Percentiles rank a stretch among this genome's conserved stretches.
Evolutionary conservation across 2,888 invertebrate species (phyloP).

Genomic region (Rhyacophila evoluta): DNA sequence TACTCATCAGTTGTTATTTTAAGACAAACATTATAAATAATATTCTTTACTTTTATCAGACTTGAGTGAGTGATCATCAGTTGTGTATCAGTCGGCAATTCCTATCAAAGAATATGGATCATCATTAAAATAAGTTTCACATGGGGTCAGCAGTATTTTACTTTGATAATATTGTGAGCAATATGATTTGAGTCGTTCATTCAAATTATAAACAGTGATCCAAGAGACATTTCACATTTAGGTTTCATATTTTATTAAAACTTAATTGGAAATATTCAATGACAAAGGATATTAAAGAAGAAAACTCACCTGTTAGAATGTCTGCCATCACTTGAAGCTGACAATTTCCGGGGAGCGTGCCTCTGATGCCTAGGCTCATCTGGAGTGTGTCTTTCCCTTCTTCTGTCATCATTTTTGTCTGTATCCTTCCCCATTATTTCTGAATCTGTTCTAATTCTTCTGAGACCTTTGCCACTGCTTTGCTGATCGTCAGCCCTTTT

Average conservation of each 20-base stretch:
- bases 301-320: conserved; percentile 48
- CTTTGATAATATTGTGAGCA: too few species aligned
- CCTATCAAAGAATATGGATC: conserved; percentile 55
- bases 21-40: neutral
- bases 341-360: conserved; percentile 58
- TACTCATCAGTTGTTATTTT: neutral
- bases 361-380: conserved; percentile 57
- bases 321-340: conserved; percentile 57
- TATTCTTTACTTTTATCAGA: neutral
- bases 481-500: conserved; percentile 44
- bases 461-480: conserved; percentile 39
- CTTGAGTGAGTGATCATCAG: conserved; percentile 35
- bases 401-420: conserved; percentile 57
- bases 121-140: conserved; percentile 54
- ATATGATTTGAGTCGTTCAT: too few species aligned
- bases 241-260: too few species aligned
- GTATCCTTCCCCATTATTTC: conserved; percentile 56
- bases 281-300: too few species aligned
- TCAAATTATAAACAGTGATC: too few species aligned
- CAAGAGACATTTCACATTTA: too few species aligned
- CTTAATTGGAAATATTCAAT: too few species aligned
- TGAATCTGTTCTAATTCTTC: conserved; percentile 53
- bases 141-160: neutral
- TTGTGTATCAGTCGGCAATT: conserved; percentile 56
- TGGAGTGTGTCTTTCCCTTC: conserved; percentile 56